phyloP scores from a whole-genome alignment of 2,888 invertebrate species.

The Lamellibrachia columna region DNA sequence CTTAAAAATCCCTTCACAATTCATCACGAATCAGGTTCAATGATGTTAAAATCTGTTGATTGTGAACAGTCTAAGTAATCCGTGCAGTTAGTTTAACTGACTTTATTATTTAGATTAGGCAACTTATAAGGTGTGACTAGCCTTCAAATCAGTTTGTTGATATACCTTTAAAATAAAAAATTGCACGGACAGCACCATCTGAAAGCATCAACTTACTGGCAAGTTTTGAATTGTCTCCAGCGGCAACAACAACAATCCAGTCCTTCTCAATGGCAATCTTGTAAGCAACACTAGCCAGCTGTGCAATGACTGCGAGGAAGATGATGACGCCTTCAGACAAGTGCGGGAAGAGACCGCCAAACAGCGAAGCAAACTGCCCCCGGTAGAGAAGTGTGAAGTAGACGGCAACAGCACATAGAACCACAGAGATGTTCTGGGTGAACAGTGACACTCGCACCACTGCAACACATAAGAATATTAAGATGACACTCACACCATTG shows the following conservation, averaged over 20 bases:
- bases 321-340: constrained; percentile 35
- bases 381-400: constrained; percentile 51
- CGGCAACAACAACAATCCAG: constrained; percentile 66
- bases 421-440: constrained; percentile 67
- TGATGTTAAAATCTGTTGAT: too few species aligned
- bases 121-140: too few species aligned
- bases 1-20: neutral
- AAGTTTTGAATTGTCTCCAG: constrained; percentile 53
- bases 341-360: neutral
- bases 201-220: constrained; percentile 60
- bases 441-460: constrained; percentile 66
- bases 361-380: constrained; percentile 34
- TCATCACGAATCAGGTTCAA: too few species aligned
- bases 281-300: constrained; percentile 59
- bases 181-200: constrained; percentile 50
- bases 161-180: constrained; percentile 6
- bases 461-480: constrained; percentile 62
- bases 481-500: constrained; percentile 64
- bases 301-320: constrained; percentile 33
- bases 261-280: constrained; percentile 66
- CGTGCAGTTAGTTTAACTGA: too few species aligned
- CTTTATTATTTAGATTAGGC: too few species aligned
- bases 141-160: too few species aligned
- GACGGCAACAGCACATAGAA: constrained; percentile 63
- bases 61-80: too few species aligned